Conservation (phyloP, 2,797 vertebrate genomes). For the Melopsittacus undulatus region DNA sequence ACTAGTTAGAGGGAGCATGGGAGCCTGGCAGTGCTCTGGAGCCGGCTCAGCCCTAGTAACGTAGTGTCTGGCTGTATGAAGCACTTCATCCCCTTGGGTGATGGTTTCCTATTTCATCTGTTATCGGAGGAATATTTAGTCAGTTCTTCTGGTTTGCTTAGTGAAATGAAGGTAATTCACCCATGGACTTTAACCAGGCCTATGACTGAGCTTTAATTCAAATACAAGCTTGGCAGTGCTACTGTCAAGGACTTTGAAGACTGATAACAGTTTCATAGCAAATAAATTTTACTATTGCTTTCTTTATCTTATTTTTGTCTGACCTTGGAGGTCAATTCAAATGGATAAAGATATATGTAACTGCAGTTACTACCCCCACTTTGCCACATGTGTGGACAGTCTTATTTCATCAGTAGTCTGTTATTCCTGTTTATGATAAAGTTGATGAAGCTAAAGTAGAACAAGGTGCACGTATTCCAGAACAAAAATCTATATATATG, state of each 20-base stretch:
- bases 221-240: not conserved
- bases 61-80: not conserved
- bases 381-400: not conserved
- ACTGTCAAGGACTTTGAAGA: not conserved
- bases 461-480: not conserved
- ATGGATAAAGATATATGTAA: not conserved
- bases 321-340: not conserved
- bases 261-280: not conserved
- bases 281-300: not conserved
- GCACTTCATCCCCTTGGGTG: not conserved
- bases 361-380: not conserved
- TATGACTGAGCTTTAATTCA: not conserved
- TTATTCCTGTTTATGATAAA: not conserved
- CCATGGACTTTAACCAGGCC: not conserved
- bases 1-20: not conserved
- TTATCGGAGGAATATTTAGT: not conserved
- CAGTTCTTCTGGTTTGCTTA: not conserved
- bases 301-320: not conserved
- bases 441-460: conserved; percentile 12
- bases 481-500: not conserved
- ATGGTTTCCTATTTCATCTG: not conserved
- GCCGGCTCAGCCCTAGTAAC: not conserved
- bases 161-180: not conserved
- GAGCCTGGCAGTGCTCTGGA: not conserved
- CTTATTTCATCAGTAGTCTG: not conserved